Conservation (phyloP, 64 coral and sea anemone genomes). For the Montipora efflorescens region DNA sequence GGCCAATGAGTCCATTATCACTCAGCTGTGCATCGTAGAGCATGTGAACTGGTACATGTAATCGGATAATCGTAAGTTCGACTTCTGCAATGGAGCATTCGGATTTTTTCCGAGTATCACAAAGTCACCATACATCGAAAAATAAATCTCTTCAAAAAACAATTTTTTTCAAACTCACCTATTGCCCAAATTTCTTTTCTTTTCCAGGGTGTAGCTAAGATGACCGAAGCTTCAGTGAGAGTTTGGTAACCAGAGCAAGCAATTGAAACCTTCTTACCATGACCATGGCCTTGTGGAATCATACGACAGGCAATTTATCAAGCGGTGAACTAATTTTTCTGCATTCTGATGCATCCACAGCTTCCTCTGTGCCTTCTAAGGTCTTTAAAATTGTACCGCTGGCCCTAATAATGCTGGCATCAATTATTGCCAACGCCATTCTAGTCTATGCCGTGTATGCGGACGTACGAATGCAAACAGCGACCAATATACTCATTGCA, state of each 20-base stretch:
- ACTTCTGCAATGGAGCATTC: no score
- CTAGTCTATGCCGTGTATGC: conserved; percentile 30
- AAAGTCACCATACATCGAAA: no score
- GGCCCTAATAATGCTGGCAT: conserved; percentile 64
- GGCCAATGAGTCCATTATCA: no score
- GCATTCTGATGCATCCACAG: neutral
- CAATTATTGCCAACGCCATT: conserved; percentile 64
- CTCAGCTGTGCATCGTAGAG: no score
- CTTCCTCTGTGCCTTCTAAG: conserved; percentile 4
- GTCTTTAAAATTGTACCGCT: conserved; percentile 69
- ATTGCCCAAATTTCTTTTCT: no score
- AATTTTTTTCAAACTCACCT: no score
- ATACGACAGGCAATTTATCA: neutral
- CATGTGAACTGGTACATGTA: no score
- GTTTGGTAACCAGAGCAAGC: neutral
- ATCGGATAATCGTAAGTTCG: no score
- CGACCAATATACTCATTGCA: conserved; percentile 81
- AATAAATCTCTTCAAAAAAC: no score
- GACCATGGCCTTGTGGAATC: neutral
- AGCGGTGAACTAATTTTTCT: neutral
- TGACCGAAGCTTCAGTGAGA: neutral
- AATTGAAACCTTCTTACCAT: neutral
- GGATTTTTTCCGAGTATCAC: no score
- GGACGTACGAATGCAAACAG: conserved; percentile 70
- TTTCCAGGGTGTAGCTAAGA: no score